Percentiles rank a stretch among this genome's conserved stretches.
Conservation (phyloP, 1,140 invertebrate species). For the Drosophila parabipectinata region DNA sequence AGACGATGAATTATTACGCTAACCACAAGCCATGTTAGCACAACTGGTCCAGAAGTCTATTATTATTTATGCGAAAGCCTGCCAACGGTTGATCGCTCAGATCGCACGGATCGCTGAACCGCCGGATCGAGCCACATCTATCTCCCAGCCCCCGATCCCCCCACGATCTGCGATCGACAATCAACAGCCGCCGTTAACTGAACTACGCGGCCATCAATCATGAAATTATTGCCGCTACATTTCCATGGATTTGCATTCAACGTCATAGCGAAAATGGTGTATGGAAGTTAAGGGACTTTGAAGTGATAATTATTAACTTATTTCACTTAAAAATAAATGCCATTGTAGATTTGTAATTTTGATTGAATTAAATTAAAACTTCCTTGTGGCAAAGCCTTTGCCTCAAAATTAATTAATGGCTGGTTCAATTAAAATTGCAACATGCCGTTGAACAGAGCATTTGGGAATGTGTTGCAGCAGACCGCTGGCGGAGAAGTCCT, state of each 20-base stretch:
- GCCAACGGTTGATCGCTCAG: conserved; percentile 59
- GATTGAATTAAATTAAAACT: not conserved
- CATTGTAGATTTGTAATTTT: not conserved
- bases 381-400: conserved; percentile 8
- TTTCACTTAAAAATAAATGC: not conserved
- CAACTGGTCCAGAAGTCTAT: conserved; percentile 80
- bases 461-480: conserved; percentile 33
- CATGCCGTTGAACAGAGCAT: conserved; percentile 69
- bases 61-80: conserved; percentile 76
- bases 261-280: not conserved
- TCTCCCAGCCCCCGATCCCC: conserved; percentile 38
- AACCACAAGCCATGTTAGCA: conserved; percentile 80
- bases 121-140: conserved; percentile 2
- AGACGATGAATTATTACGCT: conserved; percentile 77
- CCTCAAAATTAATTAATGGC: conserved; percentile 76
- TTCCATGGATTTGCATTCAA: conserved; percentile 49
- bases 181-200: conserved; percentile 65
- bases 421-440: conserved; percentile 81
- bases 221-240: conserved; percentile 76
- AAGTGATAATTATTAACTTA: not conserved
- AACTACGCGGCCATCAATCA: conserved; percentile 78
- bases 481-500: conserved; percentile 25
- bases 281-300: not conserved
- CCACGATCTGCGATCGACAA: conserved; percentile 44
- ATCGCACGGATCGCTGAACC: conserved; percentile 22